phyloP scores from a whole-genome alignment of 2,888 invertebrate genomes.

The Caenorhabditis uteleia region DNA sequence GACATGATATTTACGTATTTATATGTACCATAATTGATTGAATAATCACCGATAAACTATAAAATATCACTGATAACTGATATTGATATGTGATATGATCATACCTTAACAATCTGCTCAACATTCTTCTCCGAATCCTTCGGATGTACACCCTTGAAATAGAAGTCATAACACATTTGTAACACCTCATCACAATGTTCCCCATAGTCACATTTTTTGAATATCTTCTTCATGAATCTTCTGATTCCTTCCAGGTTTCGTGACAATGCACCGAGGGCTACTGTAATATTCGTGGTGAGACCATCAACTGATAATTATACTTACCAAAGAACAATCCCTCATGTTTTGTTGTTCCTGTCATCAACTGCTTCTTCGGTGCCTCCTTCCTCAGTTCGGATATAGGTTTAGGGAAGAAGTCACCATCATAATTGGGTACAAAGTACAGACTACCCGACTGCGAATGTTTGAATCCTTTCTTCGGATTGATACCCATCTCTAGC shows the following conservation, averaged over 20 bases:
- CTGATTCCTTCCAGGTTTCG: conserved; percentile 30
- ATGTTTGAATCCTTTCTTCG: conserved; percentile 38
- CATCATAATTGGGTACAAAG: conserved; percentile 53
- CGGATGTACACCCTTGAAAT: conserved; percentile 37
- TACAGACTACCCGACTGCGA: conserved; percentile 45
- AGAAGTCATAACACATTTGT: conserved; percentile 34
- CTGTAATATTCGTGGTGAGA: too few relatives aligned
- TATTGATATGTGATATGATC: background rate
- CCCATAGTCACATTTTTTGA: conserved; percentile 44
- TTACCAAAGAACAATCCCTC: conserved; percentile 56
- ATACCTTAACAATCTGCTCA: conserved; percentile 34
- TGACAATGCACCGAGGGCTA: conserved; percentile 34
- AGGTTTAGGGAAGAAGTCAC: conserved; percentile 53
- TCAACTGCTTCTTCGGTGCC: conserved; percentile 42
- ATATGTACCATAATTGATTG: conserved; percentile 38
- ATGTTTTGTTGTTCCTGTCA: conserved; percentile 51
- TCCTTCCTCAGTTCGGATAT: conserved; percentile 40
- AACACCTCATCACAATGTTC: conserved; percentile 14
- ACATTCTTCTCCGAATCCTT: conserved; percentile 35
- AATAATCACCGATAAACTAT: conserved; percentile 44
- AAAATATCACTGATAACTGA: background rate
- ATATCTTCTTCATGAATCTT: conserved; percentile 26
- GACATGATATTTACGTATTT: conserved; percentile 34
- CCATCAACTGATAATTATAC: conserved; percentile 3
- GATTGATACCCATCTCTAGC: conserved; percentile 48